phyloP scores from a whole-genome alignment of 2,888 invertebrate genomes.

The Hirtodrosophila cameraria region DNA sequence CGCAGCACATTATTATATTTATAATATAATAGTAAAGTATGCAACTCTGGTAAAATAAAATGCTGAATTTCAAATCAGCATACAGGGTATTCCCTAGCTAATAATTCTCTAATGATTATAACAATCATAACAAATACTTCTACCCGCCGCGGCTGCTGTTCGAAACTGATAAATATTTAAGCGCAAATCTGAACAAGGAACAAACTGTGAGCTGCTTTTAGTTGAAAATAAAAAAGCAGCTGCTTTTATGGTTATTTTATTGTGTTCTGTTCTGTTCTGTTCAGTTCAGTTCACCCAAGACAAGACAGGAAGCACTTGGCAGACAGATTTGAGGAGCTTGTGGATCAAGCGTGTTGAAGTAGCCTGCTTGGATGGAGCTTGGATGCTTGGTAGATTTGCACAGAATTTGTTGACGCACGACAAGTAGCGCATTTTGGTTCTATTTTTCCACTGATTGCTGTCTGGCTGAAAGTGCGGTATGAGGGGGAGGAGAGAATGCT shows the following conservation, averaged over 20 bases:
- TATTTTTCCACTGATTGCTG: slow-evolving; percentile 31
- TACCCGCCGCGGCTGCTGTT: slow-evolving; percentile 33
- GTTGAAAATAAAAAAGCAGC: slow-evolving; percentile 40
- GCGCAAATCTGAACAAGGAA: slow-evolving; percentile 46
- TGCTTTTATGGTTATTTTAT: slow-evolving; percentile 48
- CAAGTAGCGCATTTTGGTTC: slow-evolving; percentile 34
- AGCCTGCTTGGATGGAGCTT: neutral
- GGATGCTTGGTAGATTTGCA: slow-evolving; percentile 36
- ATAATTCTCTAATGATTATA: no score
- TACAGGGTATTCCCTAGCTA: neutral
- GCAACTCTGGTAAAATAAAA: no score
- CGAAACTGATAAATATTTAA: slow-evolving; percentile 68
- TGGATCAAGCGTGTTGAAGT: slow-evolving; percentile 6
- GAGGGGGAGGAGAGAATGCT: slow-evolving; percentile 20
- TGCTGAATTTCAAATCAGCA: neutral
- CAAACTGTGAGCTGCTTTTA: slow-evolving; percentile 24
- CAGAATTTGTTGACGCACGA: slow-evolving; percentile 34
- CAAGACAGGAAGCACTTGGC: slow-evolving; percentile 18
- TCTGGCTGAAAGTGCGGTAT: neutral
- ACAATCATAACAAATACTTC: neutral
- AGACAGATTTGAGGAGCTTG: slow-evolving; percentile 40
- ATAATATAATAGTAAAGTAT: no score
- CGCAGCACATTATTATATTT: no score
- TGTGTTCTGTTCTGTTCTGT: slow-evolving; percentile 15
- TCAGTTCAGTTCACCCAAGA: no score